Conservation (phyloP, 2,113 vertebrate genomes). For the Crotalus horridus region DNA sequence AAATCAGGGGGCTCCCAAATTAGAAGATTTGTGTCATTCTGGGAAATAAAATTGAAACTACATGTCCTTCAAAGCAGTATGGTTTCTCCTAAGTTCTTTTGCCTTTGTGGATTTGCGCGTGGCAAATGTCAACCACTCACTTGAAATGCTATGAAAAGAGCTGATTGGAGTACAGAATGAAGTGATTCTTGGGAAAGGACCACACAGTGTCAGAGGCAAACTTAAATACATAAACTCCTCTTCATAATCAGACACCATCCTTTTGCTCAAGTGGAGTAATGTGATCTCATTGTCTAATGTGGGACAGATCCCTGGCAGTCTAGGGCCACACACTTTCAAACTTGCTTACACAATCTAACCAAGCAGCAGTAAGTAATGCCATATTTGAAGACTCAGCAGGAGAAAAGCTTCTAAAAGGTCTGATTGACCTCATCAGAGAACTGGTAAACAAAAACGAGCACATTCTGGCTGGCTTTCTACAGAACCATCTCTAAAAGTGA, state of each 20-base stretch:
- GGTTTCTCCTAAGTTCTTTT: neutral
- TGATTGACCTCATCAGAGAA: neutral
- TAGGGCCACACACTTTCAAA: neutral
- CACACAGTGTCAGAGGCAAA: neutral
- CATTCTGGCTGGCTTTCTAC: neutral
- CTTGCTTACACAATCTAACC: conserved; percentile 1
- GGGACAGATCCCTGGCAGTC: conserved; percentile 2
- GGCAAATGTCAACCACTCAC: neutral
- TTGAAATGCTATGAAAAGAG: neutral
- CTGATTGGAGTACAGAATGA: neutral
- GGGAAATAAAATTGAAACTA: neutral
- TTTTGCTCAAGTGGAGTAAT: neutral
- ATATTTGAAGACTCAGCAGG: neutral
- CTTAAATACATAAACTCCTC: neutral
- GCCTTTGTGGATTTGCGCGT: neutral
- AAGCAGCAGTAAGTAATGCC: conserved; percentile 7
- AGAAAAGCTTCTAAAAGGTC: neutral
- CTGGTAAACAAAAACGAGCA: neutral
- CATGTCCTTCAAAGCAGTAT: neutral
- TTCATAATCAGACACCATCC: neutral
- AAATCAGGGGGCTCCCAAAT: neutral
- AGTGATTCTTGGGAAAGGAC: neutral
- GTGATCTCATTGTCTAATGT: conserved; percentile 4
- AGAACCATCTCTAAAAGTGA: neutral
- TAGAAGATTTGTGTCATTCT: neutral